Conservation (phyloP, 2,113 vertebrate genomes). For the Podarcis raffonei region DNA sequence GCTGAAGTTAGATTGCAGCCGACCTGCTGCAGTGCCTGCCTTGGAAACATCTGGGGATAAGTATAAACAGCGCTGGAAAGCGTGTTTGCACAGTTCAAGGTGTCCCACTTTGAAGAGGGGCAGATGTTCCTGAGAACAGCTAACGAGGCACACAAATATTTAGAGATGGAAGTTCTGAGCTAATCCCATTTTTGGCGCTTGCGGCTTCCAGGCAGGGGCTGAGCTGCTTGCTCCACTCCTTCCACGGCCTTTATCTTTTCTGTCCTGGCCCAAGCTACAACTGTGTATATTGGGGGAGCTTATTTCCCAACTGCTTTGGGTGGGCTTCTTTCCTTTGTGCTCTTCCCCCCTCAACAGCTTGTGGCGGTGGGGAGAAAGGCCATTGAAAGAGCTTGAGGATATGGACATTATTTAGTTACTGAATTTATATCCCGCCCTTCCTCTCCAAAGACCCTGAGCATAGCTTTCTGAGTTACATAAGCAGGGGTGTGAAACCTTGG, state of each 20-base stretch:
- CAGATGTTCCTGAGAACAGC: not conserved
- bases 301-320: not conserved
- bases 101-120: not conserved
- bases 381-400: not conserved
- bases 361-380: not conserved
- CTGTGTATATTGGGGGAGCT: not conserved
- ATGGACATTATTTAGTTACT: too few relatives aligned
- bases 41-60: constrained; percentile 3
- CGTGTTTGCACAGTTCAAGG: not conserved
- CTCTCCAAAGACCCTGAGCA: too few relatives aligned
- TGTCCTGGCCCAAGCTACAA: not conserved
- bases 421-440: too few relatives aligned
- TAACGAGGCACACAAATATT: not conserved
- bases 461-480: too few relatives aligned
- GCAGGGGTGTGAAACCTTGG: too few relatives aligned
- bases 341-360: not conserved
- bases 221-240: not conserved
- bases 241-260: not conserved
- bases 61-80: not conserved
- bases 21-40: not conserved
- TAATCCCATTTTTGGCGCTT: not conserved
- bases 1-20: not conserved
- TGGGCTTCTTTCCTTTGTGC: not conserved
- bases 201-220: not conserved
- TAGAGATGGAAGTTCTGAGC: not conserved